Evolutionary conservation across 2,797 vertebrate genomes (phyloP).

Genomic region (Mus minutoides): DNA sequence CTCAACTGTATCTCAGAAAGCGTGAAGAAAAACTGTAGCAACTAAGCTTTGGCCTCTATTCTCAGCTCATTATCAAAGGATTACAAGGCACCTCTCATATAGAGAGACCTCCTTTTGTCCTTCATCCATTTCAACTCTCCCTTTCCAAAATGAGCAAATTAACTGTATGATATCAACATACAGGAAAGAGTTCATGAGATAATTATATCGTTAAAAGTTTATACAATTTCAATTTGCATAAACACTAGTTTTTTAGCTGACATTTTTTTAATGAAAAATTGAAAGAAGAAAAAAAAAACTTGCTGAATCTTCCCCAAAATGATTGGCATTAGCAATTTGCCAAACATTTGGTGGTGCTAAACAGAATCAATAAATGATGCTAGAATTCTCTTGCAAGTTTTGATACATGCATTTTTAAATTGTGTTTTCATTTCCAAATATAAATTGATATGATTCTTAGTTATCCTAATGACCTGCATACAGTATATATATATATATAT

Average conservation of each 20-base stretch:
- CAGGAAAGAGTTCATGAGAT: neutral
- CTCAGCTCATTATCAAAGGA: constrained; percentile 20
- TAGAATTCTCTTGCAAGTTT: neutral
- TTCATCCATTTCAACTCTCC: neutral
- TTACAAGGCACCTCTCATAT: neutral
- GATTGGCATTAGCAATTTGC: constrained; percentile 21
- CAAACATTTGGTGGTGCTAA: neutral
- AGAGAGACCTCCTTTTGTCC: neutral
- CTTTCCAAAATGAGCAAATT: neutral
- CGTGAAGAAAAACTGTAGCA: constrained; percentile 16
- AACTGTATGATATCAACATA: neutral
- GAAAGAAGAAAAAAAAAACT: neutral
- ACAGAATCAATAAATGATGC: neutral
- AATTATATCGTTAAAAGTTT: neutral
- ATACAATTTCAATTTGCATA: neutral
- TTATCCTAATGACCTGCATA: neutral
- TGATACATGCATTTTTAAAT: neutral
- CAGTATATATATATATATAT: too few species aligned
- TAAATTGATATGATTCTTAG: neutral
- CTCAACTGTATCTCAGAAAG: constrained; percentile 11
- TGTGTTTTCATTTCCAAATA: constrained; percentile 6
- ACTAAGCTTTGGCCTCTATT: neutral
- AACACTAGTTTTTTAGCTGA: neutral
- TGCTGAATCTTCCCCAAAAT: neutral
- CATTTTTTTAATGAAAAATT: constrained; percentile 46